Evolutionary conservation across 2,888 invertebrate genomes (phyloP).

Genomic region (Agonopterix alstromeriana): DNA sequence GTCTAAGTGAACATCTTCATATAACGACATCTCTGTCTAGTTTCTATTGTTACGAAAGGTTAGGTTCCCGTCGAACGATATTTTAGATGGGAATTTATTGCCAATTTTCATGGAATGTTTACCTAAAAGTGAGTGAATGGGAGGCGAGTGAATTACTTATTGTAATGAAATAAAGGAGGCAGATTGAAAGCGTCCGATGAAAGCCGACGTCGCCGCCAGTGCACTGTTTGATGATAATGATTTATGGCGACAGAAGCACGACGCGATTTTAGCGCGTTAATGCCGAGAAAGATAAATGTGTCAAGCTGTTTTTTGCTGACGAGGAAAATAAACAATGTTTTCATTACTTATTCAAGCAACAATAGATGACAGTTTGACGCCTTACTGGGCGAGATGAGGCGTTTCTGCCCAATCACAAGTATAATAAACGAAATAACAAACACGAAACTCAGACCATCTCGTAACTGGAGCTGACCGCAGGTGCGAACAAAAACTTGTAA

Average conservation of each 20-base stretch:
- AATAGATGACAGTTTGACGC: constrained; percentile 24
- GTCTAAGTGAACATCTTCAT: constrained; percentile 74
- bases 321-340: constrained; percentile 43
- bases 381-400: constrained; percentile 9
- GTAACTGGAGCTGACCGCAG: constrained; percentile 51
- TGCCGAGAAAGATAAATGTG: constrained; percentile 65
- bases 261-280: constrained; percentile 64
- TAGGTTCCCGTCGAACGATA: constrained; percentile 44
- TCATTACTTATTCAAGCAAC: constrained; percentile 20
- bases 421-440: constrained; percentile 18
- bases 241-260: constrained; percentile 67
- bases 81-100: constrained; percentile 70
- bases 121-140: constrained; percentile 68
- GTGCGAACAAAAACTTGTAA: constrained; percentile 54
- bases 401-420: constrained; percentile 8
- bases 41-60: constrained; percentile 53
- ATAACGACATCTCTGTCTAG: constrained; percentile 47
- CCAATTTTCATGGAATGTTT: constrained; percentile 69
- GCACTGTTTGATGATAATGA: constrained; percentile 69
- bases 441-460: constrained; percentile 12
- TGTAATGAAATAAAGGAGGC: constrained; percentile 72
- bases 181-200: constrained; percentile 72
- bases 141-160: constrained; percentile 71
- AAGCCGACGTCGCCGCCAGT: constrained; percentile 54
- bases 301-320: constrained; percentile 42